Evolutionary conservation across 2,113 vertebrate species (phyloP), one percentile per base, ranked within the genome.

Genomic region (Oncorhynchus masou): DNA sequence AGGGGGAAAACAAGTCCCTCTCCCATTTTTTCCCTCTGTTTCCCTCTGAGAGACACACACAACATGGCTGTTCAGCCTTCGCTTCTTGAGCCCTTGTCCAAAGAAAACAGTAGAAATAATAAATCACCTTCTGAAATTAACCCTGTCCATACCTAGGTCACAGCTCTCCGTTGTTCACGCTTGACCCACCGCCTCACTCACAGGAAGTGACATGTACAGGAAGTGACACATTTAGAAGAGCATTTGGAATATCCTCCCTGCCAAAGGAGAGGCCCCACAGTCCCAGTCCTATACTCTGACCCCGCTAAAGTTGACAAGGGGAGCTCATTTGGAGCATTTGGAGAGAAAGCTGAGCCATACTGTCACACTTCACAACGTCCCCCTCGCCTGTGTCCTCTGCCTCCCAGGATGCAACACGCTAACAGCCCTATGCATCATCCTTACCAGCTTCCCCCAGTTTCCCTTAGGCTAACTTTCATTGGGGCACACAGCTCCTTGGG

Each of bases 101-200:
- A 92, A 89, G 82, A 91, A 92, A 94, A 94, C 89, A 93, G 64
- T 4, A 80, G 71, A 82, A 49, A 77, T 78, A 84, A 87, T 89
- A 87, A 85, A 91, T 88, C 90, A 87, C 74, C 80, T 74, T 82
- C 81, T 78, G 81, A 90, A 89, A 88, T 91, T 81, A 88, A 91
- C 85, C 86, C 79, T 76, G 74, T 80, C 81, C 51, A 54, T 54
- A 15, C 16, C 51, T 54, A 19, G 51, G 51, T 54, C 51, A 76
- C 72, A 39, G 81, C 76, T 86, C 45, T 19, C 73, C 81, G 81
- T 86, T 90, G 75, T 86, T 79, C 77, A 79, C 75, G 62, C 54
- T 60, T 68, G 77, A 79, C 70, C 74, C 70, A 79, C 77, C 79
- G 72, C 75, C 80, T 81, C 78, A 77, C 66, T 59, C 79, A 83